These are phyloP conservation scores for Dendrolimus houi DNA, from an alignment of 2,888 invertebrate species.

Conservation along the genomic window DNA sequence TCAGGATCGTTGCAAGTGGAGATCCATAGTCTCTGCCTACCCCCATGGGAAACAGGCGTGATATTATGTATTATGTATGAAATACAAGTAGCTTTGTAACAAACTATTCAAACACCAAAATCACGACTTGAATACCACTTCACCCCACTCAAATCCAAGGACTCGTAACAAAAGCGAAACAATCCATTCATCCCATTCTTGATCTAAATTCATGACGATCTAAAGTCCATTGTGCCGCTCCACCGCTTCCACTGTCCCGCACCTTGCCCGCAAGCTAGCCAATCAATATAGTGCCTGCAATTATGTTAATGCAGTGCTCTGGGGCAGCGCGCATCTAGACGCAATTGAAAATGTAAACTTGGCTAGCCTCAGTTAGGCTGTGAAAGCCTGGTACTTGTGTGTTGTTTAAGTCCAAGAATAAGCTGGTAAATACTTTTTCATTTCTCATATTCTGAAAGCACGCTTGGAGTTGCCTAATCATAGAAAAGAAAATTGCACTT, in stretches of 20 bases:
- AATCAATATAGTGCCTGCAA: conserved; percentile 69
- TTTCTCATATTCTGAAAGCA: no score
- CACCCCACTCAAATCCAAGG: neutral
- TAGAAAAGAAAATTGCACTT: no score
- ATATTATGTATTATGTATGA: no score
- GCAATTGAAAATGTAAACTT: conserved; percentile 60
- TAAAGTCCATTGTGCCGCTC: conserved; percentile 13
- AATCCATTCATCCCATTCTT: neutral
- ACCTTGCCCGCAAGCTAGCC: conserved; percentile 41
- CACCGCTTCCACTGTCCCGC: conserved; percentile 26
- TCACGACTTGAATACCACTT: neutral
- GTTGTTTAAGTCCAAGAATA: neutral
- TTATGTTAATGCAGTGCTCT: conserved; percentile 69
- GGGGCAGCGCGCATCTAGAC: conserved; percentile 42
- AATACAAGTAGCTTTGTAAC: no score
- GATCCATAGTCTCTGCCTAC: no score
- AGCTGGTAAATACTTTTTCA: no score
- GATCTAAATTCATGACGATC: neutral
- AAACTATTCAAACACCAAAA: no score
- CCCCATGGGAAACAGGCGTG: no score
- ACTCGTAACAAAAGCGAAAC: neutral
- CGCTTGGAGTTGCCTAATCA: no score
- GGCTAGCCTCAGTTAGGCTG: conserved; percentile 33
- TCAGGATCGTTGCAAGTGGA: no score
- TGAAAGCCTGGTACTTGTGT: conserved; percentile 35